Percentiles rank a stretch among this genome's conserved stretches.
These are phyloP conservation scores for Synergus itoensis DNA, from an alignment of 2,888 invertebrate genomes.

Conservation along the genomic window DNA sequence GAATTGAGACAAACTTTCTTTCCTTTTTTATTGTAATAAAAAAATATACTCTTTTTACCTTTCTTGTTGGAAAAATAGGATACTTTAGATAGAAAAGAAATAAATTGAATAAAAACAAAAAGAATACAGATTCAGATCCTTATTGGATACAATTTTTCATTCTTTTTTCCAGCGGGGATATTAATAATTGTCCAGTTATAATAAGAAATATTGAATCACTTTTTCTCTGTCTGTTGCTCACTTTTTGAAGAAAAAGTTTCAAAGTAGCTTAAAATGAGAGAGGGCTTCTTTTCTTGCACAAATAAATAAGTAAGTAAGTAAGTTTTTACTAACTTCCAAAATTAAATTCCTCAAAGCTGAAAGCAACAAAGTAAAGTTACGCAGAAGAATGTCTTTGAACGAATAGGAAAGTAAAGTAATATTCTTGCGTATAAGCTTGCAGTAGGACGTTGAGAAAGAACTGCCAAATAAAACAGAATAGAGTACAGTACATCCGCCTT, in stretches of 20 bases:
- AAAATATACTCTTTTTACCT: neutral
- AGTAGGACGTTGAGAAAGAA: conserved; percentile 10
- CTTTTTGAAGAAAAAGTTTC: neutral
- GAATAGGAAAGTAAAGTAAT: conserved; percentile 16
- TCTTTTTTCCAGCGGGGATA: neutral
- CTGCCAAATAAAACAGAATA: conserved; percentile 17
- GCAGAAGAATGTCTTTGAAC: conserved; percentile 22
- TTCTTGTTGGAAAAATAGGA: neutral
- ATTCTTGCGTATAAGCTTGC: conserved; percentile 9
- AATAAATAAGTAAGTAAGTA: conserved; percentile 14
- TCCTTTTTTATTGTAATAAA: too few relatives aligned
- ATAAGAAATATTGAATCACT: conserved; percentile 14
- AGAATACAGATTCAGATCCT: neutral
- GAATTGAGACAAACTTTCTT: too few relatives aligned
- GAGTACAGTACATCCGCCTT: conserved; percentile 2
- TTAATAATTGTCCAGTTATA: conserved; percentile 12
- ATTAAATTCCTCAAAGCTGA: conserved; percentile 21
- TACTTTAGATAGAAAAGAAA: neutral
- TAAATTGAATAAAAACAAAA: neutral
- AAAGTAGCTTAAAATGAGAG: conserved; percentile 26
- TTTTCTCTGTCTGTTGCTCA: neutral
- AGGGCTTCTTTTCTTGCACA: conserved; percentile 2
- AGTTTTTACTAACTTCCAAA: conserved; percentile 25
- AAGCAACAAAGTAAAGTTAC: conserved; percentile 16
- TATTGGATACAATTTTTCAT: neutral